A percentile compares a stretch with the other conserved stretches of the same genome.
Conservation (phyloP, 2,888 invertebrate genomes). For the Gerris lacustris region DNA sequence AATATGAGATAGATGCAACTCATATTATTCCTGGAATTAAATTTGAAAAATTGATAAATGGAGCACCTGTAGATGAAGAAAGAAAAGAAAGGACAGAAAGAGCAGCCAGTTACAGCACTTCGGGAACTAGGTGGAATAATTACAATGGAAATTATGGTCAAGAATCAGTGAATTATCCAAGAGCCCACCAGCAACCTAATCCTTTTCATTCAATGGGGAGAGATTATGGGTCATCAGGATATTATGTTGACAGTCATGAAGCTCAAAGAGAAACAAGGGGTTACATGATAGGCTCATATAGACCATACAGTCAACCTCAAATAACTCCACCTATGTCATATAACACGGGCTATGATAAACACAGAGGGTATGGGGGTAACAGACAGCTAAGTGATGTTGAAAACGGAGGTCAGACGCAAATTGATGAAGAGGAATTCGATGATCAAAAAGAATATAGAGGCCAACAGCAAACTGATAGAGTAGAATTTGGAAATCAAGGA, state of each 20-base stretch:
- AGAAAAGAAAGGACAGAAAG: background rate
- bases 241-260: background rate
- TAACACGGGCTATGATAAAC: too few species aligned
- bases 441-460: conserved; percentile 7
- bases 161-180: background rate
- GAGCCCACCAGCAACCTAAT: background rate
- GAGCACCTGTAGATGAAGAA: background rate
- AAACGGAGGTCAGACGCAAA: background rate
- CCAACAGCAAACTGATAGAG: background rate
- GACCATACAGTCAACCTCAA: background rate
- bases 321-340: too few species aligned
- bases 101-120: background rate
- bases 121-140: background rate
- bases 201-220: background rate
- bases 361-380: too few species aligned
- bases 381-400: background rate
- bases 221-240: background rate
- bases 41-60: background rate
- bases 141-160: background rate
- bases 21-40: background rate
- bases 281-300: background rate
- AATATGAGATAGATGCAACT: background rate
- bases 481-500: conserved; percentile 6
- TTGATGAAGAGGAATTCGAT: conserved; percentile 11
- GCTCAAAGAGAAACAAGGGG: background rate